Conservation (phyloP, 2,113 vertebrate species). For the Bolborhynchus lineola region DNA sequence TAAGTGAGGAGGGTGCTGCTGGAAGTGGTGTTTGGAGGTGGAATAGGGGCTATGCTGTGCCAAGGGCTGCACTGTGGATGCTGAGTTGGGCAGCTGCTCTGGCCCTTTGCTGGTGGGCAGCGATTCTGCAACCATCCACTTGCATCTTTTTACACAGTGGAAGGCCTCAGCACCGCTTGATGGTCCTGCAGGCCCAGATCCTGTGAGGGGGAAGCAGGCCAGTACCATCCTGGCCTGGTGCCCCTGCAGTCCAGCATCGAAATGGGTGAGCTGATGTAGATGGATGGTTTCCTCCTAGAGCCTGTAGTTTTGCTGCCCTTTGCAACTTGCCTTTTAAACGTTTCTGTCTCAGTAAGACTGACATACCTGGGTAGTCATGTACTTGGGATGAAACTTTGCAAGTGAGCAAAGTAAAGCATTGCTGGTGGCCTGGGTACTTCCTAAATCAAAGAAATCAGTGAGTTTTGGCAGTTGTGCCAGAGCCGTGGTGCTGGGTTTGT, state of each 20-base stretch:
- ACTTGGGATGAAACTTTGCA: not conserved
- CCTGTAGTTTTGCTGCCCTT: not conserved
- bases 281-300: not conserved
- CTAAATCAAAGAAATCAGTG: not conserved
- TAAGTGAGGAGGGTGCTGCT: not conserved
- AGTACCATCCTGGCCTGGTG: not conserved
- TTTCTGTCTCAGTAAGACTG: not conserved
- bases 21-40: not conserved
- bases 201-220: not conserved
- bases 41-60: not conserved
- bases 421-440: not conserved
- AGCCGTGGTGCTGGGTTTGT: rapidly evolving
- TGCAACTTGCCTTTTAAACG: not conserved
- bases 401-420: not conserved
- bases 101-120: not conserved
- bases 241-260: not conserved
- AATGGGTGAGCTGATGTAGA: not conserved
- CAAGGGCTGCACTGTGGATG: not conserved
- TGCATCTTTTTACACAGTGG: not conserved
- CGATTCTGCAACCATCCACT: not conserved
- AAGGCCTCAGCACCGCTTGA: not conserved
- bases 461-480: not conserved
- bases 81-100: not conserved
- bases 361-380: rapidly evolving
- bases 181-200: not conserved